Percentiles rank a stretch among this genome's conserved stretches.
phyloP scores from a whole-genome alignment of 1,140 invertebrate genomes.

The Sycophaga agraensis region DNA sequence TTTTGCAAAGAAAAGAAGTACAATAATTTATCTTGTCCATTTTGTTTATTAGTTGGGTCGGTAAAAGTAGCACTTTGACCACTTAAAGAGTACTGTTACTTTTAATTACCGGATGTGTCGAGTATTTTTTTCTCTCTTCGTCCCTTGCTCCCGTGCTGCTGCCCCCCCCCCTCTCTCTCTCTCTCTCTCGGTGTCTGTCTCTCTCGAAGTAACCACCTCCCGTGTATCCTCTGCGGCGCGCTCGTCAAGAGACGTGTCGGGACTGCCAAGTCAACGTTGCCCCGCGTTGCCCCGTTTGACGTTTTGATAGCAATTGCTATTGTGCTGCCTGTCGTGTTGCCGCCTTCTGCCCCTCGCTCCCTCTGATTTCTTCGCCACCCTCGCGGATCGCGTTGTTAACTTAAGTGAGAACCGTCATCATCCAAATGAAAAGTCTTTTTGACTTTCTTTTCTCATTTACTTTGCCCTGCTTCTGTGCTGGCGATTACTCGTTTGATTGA shows the following conservation, averaged over 20 bases:
- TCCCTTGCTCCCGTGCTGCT: no score
- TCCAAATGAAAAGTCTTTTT: slow-evolving; percentile 26
- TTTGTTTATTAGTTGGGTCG: background rate
- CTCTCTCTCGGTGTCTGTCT: no score
- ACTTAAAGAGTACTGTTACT: slow-evolving; percentile 6
- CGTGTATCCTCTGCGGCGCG: slow-evolving; percentile 30
- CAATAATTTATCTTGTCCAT: no score
- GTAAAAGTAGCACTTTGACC: slow-evolving; percentile 6
- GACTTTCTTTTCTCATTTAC: slow-evolving; percentile 13
- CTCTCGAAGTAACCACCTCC: slow-evolving; percentile 26
- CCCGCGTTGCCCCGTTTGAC: no score
- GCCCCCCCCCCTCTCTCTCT: no score
- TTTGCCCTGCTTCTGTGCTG: slow-evolving; percentile 9
- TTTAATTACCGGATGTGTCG: slow-evolving; percentile 6
- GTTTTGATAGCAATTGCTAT: no score
- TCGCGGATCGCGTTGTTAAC: background rate
- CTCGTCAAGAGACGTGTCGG: slow-evolving; percentile 2
- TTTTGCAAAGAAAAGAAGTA: no score
- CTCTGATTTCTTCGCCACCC: slow-evolving; percentile 1
- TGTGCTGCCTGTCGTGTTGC: slow-evolving; percentile 3
- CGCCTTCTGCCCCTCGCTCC: background rate
- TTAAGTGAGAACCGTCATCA: slow-evolving; percentile 35
- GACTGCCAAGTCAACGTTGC: background rate
- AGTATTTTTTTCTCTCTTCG: no score
- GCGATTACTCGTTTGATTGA: no score